Evolutionary conservation across 2,797 vertebrate species (phyloP).

Genomic region (Onychomys torridus): DNA sequence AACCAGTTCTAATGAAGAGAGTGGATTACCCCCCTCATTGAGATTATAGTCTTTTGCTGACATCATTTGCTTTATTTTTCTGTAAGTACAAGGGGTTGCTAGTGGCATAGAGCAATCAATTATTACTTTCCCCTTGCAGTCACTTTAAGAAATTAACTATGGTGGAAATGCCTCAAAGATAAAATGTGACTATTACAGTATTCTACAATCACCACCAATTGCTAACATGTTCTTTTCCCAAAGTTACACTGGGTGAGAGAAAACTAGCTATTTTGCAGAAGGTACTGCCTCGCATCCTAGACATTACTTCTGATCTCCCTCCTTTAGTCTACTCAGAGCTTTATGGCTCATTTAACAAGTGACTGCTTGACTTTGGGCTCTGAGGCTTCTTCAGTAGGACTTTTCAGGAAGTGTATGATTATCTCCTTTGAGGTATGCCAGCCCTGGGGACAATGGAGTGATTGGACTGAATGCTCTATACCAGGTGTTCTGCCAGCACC

Average conservation of each 20-base stretch:
- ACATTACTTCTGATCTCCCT: conserved; percentile 38
- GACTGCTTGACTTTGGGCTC: conserved; percentile 68
- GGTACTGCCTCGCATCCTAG: not conserved
- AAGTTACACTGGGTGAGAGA: conserved; percentile 38
- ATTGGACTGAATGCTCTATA: conserved; percentile 62
- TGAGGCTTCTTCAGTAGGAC: conserved; percentile 61
- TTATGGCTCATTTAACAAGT: conserved; percentile 53
- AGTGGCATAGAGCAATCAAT: not conserved
- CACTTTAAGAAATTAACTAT: conserved; percentile 57
- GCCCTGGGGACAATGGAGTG: conserved; percentile 63
- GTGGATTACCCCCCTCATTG: not conserved
- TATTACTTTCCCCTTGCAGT: not conserved
- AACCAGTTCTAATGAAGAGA: conserved; percentile 7
- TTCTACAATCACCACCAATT: conserved; percentile 11
- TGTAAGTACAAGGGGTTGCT: not conserved
- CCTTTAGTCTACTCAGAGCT: conserved; percentile 36
- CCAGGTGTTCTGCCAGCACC: conserved; percentile 75
- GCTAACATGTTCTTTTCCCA: conserved; percentile 27
- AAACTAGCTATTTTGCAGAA: conserved; percentile 49
- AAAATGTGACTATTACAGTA: not conserved
- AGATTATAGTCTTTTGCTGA: conserved; percentile 48
- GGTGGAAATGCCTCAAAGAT: conserved; percentile 4
- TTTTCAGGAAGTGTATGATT: conserved; percentile 51
- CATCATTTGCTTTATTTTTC: conserved; percentile 38
- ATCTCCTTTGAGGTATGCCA: not conserved